Evolutionary conservation across 2,888 invertebrate genomes (phyloP).

Genomic region (Tetrapedia diversipes): DNA sequence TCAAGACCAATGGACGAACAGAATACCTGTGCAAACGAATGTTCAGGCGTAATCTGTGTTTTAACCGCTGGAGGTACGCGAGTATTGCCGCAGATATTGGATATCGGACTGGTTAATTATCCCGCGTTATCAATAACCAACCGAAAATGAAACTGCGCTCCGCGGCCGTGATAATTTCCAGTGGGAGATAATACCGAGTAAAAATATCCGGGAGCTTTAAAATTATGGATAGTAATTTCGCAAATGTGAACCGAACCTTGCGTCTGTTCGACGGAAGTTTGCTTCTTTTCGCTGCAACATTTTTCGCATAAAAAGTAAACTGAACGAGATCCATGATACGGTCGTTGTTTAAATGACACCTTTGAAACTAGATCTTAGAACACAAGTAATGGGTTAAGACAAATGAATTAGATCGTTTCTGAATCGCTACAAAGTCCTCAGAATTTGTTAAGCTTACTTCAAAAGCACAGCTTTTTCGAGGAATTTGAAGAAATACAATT

Average conservation of each 20-base stretch:
- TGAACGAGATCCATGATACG: too few relatives aligned
- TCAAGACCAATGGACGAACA: too few relatives aligned
- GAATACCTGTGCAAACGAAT: too few relatives aligned
- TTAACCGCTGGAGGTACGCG: not conserved
- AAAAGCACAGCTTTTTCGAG: too few relatives aligned
- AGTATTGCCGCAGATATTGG: constrained; percentile 5
- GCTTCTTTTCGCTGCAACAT: not conserved
- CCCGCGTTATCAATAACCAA: not conserved
- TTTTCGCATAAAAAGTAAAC: too few relatives aligned
- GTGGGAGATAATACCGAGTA: not conserved
- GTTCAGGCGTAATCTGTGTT: not conserved
- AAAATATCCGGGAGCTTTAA: not conserved
- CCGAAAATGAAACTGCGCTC: constrained; percentile 2
- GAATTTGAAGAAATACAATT: too few relatives aligned
- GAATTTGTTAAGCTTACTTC: too few relatives aligned
- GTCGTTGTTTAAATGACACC: too few relatives aligned
- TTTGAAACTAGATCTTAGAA: too few relatives aligned
- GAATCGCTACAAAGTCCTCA: too few relatives aligned
- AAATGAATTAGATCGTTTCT: too few relatives aligned
- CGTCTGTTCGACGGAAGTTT: not conserved
- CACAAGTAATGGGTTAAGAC: too few relatives aligned
- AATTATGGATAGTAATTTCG: not conserved
- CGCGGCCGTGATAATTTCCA: not conserved
- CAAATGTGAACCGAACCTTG: not conserved
- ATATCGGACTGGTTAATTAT: constrained; percentile 17